Percentiles rank a stretch among this genome's conserved stretches.
Evolutionary conservation across 2,797 vertebrate genomes (phyloP).

Genomic region (Leontopithecus rosalia): DNA sequence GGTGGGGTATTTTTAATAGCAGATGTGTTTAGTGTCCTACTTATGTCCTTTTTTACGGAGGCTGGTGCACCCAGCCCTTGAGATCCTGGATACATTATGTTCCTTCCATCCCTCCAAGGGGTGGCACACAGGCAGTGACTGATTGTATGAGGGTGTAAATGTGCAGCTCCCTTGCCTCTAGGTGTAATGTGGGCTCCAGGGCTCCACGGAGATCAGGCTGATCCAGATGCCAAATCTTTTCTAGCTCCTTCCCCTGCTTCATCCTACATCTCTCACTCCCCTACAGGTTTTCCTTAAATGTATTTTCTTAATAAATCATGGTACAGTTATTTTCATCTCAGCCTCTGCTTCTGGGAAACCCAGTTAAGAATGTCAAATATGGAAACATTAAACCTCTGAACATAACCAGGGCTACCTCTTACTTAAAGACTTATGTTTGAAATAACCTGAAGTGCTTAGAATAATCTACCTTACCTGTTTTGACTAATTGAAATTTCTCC

Average conservation of each 20-base stretch:
- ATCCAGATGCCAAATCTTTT: neutral
- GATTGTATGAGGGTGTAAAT: neutral
- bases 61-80: neutral
- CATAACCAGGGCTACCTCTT: neutral
- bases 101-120: too few species aligned
- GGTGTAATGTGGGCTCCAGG: neutral
- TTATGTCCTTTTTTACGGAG: neutral
- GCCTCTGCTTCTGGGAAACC: neutral
- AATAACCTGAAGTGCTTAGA: neutral
- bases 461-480: conserved; percentile 12
- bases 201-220: neutral
- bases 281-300: neutral
- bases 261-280: neutral
- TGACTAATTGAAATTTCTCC: neutral
- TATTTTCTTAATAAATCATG: neutral
- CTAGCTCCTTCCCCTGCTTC: neutral
- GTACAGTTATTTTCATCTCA: neutral
- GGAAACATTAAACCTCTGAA: neutral
- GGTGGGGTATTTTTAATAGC: neutral
- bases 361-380: neutral
- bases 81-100: neutral
- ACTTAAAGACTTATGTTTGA: neutral
- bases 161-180: neutral
- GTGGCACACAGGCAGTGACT: neutral
- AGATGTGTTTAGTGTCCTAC: neutral